Evolutionary conservation across 2,113 vertebrate genomes (phyloP).

Genomic region (Etheostoma spectabile): DNA sequence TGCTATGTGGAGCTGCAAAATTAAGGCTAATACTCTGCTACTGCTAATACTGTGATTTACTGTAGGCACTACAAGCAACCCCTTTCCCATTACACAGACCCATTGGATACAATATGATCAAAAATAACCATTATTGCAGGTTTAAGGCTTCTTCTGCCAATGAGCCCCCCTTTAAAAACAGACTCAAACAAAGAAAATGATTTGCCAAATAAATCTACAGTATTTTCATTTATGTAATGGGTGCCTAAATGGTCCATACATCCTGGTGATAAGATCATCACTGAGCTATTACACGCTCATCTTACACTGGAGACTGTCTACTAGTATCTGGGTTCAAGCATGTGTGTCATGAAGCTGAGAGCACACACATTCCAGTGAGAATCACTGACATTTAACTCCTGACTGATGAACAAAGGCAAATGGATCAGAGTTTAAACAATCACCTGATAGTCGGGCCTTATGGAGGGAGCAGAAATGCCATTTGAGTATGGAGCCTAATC

Average conservation of each 20-base stretch:
- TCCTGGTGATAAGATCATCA: slow-evolving; percentile 58
- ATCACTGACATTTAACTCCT: slow-evolving; percentile 61
- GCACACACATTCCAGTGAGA: slow-evolving; percentile 38
- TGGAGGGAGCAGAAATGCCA: slow-evolving; percentile 48
- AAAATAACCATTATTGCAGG: slow-evolving; percentile 21
- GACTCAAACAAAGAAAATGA: slow-evolving; percentile 16
- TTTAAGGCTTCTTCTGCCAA: slow-evolving; percentile 6
- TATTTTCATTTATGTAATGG: slow-evolving; percentile 61
- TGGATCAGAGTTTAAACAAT: slow-evolving; percentile 51
- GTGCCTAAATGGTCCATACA: slow-evolving; percentile 62
- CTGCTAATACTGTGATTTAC: slow-evolving; percentile 5
- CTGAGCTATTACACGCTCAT: slow-evolving; percentile 58
- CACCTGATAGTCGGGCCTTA: slow-evolving; percentile 43
- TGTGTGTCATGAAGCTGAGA: slow-evolving; percentile 39
- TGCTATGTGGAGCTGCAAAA: not conserved
- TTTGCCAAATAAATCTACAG: slow-evolving; percentile 43
- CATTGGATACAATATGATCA: slow-evolving; percentile 15
- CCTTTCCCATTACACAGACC: not conserved
- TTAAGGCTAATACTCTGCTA: not conserved
- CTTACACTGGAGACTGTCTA: slow-evolving; percentile 13
- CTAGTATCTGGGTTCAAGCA: slow-evolving; percentile 35
- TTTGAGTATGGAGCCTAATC: slow-evolving; percentile 54
- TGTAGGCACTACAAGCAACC: not conserved
- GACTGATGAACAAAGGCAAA: slow-evolving; percentile 65
- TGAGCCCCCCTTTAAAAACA: slow-evolving; percentile 7